These are phyloP conservation scores for Bolborhynchus lineola DNA, from an alignment of 2,113 vertebrate species.

Conservation along the genomic window DNA sequence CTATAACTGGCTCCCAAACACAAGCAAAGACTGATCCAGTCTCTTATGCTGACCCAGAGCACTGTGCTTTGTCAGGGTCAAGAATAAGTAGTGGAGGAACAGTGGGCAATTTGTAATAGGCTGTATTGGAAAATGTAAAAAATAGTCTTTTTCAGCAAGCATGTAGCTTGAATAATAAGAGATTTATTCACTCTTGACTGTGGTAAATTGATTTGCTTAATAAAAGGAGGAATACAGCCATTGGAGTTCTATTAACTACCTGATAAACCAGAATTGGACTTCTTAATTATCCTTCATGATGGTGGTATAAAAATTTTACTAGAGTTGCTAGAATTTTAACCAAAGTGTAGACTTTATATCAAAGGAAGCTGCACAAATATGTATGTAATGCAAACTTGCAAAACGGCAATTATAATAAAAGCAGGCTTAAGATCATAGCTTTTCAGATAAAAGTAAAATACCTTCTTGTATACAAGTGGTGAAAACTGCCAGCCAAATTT, in stretches of 20 bases:
- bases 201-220: background rate
- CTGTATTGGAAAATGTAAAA: background rate
- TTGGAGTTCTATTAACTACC: background rate
- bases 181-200: background rate
- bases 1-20: background rate
- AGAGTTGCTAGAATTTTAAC: background rate
- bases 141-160: background rate
- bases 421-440: background rate
- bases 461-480: background rate
- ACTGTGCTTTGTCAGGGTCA: background rate
- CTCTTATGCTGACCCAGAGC: background rate
- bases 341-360: background rate
- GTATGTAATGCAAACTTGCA: background rate
- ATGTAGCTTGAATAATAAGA: background rate
- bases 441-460: background rate
- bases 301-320: background rate
- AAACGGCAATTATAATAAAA: background rate
- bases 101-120: background rate
- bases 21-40: rapidly evolving
- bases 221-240: background rate
- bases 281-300: background rate
- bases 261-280: background rate
- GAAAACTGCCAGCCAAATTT: background rate
- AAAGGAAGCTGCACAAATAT: background rate
- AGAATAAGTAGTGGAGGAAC: background rate